Conservation (phyloP, 2,888 invertebrate genomes). For the Mythimna albipuncta region DNA sequence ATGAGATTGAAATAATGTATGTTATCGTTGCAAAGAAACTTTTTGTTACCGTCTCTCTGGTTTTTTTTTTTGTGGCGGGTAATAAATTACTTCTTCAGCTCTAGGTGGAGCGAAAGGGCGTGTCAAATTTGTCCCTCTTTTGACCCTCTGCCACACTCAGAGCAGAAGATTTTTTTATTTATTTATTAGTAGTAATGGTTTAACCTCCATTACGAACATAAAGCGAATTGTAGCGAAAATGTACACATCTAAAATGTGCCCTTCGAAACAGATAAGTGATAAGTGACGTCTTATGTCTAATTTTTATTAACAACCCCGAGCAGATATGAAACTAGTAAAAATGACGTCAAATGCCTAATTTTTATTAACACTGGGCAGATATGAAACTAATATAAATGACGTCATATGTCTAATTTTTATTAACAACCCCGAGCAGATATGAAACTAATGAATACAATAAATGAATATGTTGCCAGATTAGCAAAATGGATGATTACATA, state of each 20-base stretch:
- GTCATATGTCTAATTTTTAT: neutral
- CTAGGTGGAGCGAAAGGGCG: no score
- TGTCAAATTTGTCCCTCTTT: no score
- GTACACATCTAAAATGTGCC: neutral
- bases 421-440: neutral
- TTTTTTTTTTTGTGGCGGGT: neutral
- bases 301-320: neutral
- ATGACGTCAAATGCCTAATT: no score
- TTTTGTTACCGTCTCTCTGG: neutral
- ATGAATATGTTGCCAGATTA: slow-evolving; percentile 7
- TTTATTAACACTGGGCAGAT: neutral
- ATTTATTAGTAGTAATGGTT: no score
- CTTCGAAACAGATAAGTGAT: neutral
- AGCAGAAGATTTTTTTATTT: no score
- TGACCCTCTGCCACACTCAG: no score
- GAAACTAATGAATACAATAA: neutral
- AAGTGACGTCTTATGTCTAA: no score
- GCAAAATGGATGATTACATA: neutral
- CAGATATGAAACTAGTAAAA: neutral
- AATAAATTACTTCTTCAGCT: no score
- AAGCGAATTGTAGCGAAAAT: neutral
- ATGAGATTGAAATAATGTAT: neutral
- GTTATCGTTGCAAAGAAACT: neutral
- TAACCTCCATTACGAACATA: neutral
- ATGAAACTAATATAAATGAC: neutral